Base-by-base conservation (phyloP, 2,888 invertebrate species). In the Ptilodon capucinus region DNA sequence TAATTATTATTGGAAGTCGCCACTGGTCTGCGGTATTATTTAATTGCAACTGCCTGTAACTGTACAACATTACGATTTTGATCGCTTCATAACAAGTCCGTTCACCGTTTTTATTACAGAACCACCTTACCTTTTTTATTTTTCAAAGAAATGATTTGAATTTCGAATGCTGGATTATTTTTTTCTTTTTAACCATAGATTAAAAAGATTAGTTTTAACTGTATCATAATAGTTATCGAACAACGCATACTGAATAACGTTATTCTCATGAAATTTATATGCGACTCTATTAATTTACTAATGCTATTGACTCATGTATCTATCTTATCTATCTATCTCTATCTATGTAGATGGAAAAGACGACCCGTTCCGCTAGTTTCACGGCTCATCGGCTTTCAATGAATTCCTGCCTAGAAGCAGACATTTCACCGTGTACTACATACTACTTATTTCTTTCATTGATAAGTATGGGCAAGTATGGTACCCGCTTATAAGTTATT, bases 51-150 rank as follows among this genome's bases (percentile, higher is more conserved):
- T 53, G 46, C 43, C 47, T 53, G 51, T 48, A 53, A 55, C 56
- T 38, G 61, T 68, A 60, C 57, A 67, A 60, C 57, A 49, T 51
- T 50, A 63, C 50, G 54, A 60, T 57, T 63, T 50, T 60, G 53
- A 66, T 60, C 49, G 44, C 60, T 58, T 54, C 50, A 69, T 69
- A 55, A 44, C 50, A 68, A 67, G 55, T 44, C 21, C 11, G 32
- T 21, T 57, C 43, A 34, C 28, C 45, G 35, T 42, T 58, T 64
- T 68, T 63, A 70, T 48, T 40, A 39, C 48, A 18, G 14, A 3
- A 35, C 11, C 35, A 17, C 35, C 18, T 17, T 1, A 11, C 13
- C 6, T 14, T 8, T 7, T 32, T 54, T 56, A 40, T 19, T n/a
- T 23, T 3, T 23, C n/a, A n/a, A n/a, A n/a, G n/a, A n/a, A n/a